Conservation (phyloP, 2,113 vertebrate species). For the Pachycephala philippinensis region DNA sequence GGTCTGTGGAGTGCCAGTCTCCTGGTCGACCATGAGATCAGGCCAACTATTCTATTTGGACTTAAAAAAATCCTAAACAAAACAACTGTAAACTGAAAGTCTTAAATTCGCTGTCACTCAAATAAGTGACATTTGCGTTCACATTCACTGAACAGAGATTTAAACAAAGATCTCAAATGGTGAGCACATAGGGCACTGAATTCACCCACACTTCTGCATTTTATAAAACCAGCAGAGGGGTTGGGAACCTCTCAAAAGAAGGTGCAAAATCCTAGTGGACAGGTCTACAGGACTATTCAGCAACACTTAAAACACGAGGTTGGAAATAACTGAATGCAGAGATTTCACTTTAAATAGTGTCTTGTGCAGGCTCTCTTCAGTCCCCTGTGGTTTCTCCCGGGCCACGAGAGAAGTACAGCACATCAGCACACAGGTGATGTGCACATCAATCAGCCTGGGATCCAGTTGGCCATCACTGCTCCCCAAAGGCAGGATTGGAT, state of each 20-base stretch:
- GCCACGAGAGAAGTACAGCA: fast-evolving
- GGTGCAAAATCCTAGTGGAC: neutral
- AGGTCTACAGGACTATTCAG: neutral
- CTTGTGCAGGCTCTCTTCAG: neutral
- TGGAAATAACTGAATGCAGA: neutral
- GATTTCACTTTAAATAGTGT: neutral
- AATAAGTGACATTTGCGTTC: too few species aligned
- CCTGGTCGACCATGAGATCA: neutral
- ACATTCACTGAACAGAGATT: neutral
- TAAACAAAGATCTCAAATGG: neutral
- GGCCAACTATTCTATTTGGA: neutral
- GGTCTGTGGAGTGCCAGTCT: fast-evolving
- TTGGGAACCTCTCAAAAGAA: neutral
- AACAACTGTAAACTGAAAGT: neutral
- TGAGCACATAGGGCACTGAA: neutral
- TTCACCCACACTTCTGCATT: neutral
- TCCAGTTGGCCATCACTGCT: neutral
- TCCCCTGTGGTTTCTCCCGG: neutral
- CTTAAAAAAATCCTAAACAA: neutral
- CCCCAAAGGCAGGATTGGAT: neutral
- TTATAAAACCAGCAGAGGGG: neutral
- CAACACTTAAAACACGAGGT: neutral
- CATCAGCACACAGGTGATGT: too few species aligned
- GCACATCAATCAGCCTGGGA: neutral
- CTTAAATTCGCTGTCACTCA: neutral